Conservation (phyloP, 2,888 invertebrate species). For the Orthosia gothica region DNA sequence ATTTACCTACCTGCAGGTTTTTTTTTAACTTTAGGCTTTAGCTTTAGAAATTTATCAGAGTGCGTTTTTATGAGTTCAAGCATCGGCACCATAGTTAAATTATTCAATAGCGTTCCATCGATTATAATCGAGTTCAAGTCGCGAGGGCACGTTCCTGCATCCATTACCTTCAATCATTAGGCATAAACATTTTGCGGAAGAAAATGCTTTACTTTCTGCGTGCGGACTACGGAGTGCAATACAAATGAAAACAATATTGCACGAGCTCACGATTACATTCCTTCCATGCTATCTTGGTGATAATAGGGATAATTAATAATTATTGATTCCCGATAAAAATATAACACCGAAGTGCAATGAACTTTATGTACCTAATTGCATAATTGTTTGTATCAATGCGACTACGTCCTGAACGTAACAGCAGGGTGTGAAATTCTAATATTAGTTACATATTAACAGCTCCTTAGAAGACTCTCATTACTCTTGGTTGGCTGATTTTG, state of each 20-base stretch:
- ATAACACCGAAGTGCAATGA: constrained; percentile 19
- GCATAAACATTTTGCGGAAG: constrained; percentile 18
- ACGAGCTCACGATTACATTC: constrained; percentile 1
- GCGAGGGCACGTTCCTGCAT: neutral
- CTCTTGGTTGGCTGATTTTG: too few species aligned
- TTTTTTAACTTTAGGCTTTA: too few species aligned
- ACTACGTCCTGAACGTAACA: neutral
- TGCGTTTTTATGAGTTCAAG: neutral
- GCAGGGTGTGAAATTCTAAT: too few species aligned
- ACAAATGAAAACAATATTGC: constrained; percentile 14
- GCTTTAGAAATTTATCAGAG: too few species aligned
- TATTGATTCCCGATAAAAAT: neutral
- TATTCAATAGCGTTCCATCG: neutral
- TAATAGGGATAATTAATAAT: constrained; percentile 1
- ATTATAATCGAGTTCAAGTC: neutral
- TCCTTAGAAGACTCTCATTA: too few species aligned
- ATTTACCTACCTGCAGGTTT: too few species aligned
- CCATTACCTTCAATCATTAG: neutral
- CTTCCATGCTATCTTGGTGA: neutral
- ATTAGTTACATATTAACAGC: too few species aligned
- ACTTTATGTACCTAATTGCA: constrained; percentile 12
- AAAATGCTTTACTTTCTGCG: constrained; percentile 21
- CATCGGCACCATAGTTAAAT: neutral
- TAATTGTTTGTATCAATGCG: neutral
- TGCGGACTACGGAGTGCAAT: constrained; percentile 6